phyloP scores from a whole-genome alignment of 2,888 invertebrate species.

The Drosophila kuntzei region DNA sequence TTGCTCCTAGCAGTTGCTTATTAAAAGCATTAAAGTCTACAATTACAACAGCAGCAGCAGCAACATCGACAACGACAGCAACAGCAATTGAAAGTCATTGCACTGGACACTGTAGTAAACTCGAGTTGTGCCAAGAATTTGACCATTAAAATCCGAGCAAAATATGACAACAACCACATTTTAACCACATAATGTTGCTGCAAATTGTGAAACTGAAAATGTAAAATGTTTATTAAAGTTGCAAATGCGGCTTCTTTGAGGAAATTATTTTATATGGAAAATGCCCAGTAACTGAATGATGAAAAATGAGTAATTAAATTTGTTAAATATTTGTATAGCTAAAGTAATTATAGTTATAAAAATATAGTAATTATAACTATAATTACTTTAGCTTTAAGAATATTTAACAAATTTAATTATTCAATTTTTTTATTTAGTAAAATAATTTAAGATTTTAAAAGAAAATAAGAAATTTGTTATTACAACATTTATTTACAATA shows the following conservation, averaged over 20 bases:
- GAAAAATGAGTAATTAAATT: too few species aligned
- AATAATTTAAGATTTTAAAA: not conserved
- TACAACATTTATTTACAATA: too few species aligned
- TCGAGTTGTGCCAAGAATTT: constrained; percentile 43
- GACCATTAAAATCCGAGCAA: constrained; percentile 51
- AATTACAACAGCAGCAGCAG: constrained; percentile 65
- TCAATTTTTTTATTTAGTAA: too few species aligned
- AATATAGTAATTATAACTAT: too few species aligned
- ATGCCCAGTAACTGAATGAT: not conserved
- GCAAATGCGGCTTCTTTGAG: constrained; percentile 10
- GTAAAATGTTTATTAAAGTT: constrained; percentile 14
- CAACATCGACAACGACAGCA: constrained; percentile 28
- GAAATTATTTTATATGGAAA: not conserved
- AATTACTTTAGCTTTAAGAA: too few species aligned
- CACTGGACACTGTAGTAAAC: constrained; percentile 39
- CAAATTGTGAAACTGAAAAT: constrained; percentile 37
- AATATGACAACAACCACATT: constrained; percentile 49
- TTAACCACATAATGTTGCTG: constrained; percentile 63
- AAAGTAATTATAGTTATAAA: too few species aligned
- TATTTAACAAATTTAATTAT: too few species aligned
- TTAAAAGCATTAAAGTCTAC: constrained; percentile 79
- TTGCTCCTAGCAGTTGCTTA: constrained; percentile 59
- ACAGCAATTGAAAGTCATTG: constrained; percentile 65
- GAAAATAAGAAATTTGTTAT: not conserved
- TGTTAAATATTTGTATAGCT: too few species aligned